A percentile compares a stretch with the other conserved stretches of the same genome.
Conservation (phyloP, 1,140 invertebrate genomes). For the Bilobella aurantiaca region DNA sequence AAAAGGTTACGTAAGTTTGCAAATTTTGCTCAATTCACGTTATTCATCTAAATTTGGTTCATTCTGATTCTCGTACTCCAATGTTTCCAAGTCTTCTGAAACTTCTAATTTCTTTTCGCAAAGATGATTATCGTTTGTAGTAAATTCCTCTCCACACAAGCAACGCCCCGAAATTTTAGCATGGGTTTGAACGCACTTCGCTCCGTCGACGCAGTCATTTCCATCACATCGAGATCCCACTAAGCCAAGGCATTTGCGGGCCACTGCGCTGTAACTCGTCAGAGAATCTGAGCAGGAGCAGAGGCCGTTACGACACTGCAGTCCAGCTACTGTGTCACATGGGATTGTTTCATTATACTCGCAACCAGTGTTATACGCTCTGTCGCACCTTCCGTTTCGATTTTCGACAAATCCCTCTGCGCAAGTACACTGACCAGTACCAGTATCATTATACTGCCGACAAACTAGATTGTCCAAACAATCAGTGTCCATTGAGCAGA, state of each 20-base stretch:
- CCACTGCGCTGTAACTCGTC: neutral
- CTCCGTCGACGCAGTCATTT: neutral
- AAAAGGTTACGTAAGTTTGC: too few relatives aligned
- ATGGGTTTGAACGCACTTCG: neutral
- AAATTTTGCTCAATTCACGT: too few relatives aligned
- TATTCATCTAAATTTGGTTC: too few relatives aligned
- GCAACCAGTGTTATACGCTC: neutral
- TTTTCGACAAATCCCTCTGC: slow-evolving; percentile 1
- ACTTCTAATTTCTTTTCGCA: too few relatives aligned
- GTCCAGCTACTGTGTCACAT: neutral
- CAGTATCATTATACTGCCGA: neutral
- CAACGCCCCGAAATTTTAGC: neutral
- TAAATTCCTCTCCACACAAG: neutral
- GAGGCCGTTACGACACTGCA: neutral
- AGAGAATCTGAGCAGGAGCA: neutral
- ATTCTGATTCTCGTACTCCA: too few relatives aligned
- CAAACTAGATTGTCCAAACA: neutral
- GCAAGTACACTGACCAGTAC: neutral
- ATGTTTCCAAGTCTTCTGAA: too few relatives aligned
- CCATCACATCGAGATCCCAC: neutral
- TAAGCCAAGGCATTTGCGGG: neutral
- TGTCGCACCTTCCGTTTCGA: neutral
- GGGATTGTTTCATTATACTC: neutral
- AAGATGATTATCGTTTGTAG: too few relatives aligned
- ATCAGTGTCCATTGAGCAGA: neutral